These are phyloP conservation scores for Trematocara variabile DNA, from an alignment of 2,113 vertebrate species.

Conservation along the genomic window DNA sequence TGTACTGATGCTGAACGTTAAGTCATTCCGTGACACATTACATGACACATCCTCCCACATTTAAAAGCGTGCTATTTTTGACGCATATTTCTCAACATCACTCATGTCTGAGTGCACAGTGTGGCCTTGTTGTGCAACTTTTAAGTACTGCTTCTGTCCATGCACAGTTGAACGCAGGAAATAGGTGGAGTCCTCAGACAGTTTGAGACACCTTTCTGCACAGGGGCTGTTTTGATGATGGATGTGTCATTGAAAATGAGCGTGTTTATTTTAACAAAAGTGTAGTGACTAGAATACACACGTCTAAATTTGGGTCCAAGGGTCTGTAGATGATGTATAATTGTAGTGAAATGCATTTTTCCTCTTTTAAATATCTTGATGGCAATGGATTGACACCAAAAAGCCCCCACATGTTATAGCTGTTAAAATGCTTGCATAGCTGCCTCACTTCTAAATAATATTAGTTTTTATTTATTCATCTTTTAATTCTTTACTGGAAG, in stretches of 20 bases:
- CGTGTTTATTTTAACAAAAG: not conserved
- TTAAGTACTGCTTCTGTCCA: conserved; percentile 38
- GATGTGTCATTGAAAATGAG: not conserved
- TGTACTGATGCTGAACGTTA: not conserved
- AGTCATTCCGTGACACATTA: conserved; percentile 49
- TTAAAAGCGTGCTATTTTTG: conserved; percentile 53
- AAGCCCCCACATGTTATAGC: not conserved
- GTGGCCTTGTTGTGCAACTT: conserved; percentile 63
- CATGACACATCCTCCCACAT: conserved; percentile 53
- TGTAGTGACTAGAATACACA: not conserved
- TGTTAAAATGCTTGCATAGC: not conserved
- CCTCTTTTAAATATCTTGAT: not conserved
- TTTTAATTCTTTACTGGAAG: not conserved
- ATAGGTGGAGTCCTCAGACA: conserved; percentile 19
- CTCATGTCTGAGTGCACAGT: conserved; percentile 53
- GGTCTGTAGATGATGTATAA: not conserved
- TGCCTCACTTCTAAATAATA: not conserved
- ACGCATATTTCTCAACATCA: conserved; percentile 49
- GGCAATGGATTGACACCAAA: not conserved
- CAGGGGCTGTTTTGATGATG: not conserved
- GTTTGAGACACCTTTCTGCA: conserved; percentile 4
- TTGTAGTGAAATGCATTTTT: not conserved
- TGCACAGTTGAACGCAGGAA: not conserved
- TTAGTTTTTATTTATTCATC: not conserved
- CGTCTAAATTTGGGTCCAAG: not conserved